Evolutionary conservation across 2,113 vertebrate species (phyloP).

Genomic region (Python bivittatus): DNA sequence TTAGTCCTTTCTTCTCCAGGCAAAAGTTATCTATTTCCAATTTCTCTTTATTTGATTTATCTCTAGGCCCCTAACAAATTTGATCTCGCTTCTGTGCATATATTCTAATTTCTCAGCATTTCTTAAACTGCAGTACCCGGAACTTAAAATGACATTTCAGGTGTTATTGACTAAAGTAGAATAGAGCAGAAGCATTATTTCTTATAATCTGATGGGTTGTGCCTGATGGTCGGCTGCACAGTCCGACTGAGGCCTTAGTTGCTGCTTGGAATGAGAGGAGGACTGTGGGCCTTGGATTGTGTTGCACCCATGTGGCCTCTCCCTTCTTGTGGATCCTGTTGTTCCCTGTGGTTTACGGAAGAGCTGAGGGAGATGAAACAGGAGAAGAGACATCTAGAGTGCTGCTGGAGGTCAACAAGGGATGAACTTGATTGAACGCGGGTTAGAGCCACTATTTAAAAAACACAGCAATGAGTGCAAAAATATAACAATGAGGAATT

Average conservation of each 20-base stretch:
- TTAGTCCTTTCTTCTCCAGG: background rate
- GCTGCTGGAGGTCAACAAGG: background rate
- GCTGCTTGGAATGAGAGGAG: background rate
- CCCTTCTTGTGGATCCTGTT: background rate
- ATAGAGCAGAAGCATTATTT: background rate
- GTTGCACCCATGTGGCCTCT: background rate
- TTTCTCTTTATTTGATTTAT: background rate
- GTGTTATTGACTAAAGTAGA: background rate
- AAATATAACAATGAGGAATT: too few relatives aligned
- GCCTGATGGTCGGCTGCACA: background rate
- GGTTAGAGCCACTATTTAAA: too few relatives aligned
- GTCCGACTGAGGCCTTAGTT: background rate
- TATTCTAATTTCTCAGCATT: background rate
- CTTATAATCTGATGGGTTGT: background rate
- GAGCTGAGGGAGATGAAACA: background rate
- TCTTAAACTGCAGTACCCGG: background rate
- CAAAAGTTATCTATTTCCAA: background rate
- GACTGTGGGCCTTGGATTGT: background rate
- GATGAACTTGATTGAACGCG: background rate
- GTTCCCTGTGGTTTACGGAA: background rate
- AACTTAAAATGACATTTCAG: background rate
- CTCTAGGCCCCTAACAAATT: background rate
- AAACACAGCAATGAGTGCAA: too few relatives aligned
- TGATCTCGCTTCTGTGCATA: background rate
- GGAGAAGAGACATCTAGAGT: background rate